These are phyloP conservation scores for Allacma fusca DNA, from an alignment of 2,888 invertebrate genomes.

Conservation along the genomic window DNA sequence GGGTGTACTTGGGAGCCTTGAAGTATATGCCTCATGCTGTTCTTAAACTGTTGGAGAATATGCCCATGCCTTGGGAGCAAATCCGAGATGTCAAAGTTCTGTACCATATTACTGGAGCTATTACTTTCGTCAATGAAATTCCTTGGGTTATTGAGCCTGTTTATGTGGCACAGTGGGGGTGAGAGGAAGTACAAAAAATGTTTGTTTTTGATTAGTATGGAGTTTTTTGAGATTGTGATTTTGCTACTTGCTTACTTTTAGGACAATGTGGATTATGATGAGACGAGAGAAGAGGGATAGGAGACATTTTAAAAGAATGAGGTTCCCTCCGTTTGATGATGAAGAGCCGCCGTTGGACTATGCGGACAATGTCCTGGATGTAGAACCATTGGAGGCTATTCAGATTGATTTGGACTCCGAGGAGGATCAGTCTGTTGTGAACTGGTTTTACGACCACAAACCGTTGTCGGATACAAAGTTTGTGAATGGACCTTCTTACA, in stretches of 20 bases:
- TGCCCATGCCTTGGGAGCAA: conserved; percentile 99
- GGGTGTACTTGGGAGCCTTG: conserved; percentile 83
- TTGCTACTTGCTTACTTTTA: no score
- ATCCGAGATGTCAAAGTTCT: conserved; percentile 96
- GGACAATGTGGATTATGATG: conserved; percentile 99
- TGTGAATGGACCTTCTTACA: conserved; percentile 93
- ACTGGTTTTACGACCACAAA: conserved; percentile 99
- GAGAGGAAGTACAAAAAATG: conserved; percentile 63
- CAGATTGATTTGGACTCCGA: conserved; percentile 97
- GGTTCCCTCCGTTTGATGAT: conserved; percentile 99
- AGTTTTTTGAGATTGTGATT: neutral
- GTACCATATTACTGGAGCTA: conserved; percentile 99
- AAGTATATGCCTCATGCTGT: conserved; percentile 99
- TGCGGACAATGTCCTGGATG: conserved; percentile 98
- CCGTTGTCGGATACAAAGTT: conserved; percentile 90
- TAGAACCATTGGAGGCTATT: conserved; percentile 98
- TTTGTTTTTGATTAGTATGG: neutral
- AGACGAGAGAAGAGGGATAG: conserved; percentile 97
- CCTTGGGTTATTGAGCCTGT: conserved; percentile 99
- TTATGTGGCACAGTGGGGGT: conserved; percentile 99
- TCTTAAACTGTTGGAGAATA: conserved; percentile 97
- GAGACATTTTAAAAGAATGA: conserved; percentile 98
- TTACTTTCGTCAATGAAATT: conserved; percentile 99
- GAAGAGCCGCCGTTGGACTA: conserved; percentile 99
- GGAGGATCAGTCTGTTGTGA: conserved; percentile 86